Conservation (phyloP, 1,140 invertebrate genomes). For the Sinella curviseta region DNA sequence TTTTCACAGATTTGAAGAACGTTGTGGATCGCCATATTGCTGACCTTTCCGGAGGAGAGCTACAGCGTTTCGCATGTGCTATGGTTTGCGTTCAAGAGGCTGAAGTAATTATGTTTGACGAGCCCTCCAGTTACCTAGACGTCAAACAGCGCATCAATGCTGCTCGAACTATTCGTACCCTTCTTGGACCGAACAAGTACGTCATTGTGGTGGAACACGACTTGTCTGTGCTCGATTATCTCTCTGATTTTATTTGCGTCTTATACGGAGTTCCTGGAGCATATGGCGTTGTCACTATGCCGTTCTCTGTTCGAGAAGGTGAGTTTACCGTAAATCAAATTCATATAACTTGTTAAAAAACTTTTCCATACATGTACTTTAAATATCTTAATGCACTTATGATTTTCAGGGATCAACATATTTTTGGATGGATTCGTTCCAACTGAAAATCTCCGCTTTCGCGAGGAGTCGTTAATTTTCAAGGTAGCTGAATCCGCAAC, state of each 20-base stretch:
- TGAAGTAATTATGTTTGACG: slow-evolving; percentile 99
- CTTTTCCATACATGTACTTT: not conserved
- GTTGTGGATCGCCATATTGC: slow-evolving; percentile 86
- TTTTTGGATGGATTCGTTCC: slow-evolving; percentile 99
- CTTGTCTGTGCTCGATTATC: slow-evolving; percentile 96
- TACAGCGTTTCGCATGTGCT: slow-evolving; percentile 96
- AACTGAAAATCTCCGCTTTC: slow-evolving; percentile 97
- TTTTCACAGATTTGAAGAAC: slow-evolving; percentile 87
- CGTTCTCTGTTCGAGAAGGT: slow-evolving; percentile 98
- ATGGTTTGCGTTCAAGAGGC: slow-evolving; percentile 98
- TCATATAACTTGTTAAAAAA: slow-evolving; percentile 25
- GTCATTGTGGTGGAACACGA: slow-evolving; percentile 99
- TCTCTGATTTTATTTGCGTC: slow-evolving; percentile 99
- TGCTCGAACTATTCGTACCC: slow-evolving; percentile 88
- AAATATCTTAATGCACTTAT: not conserved
- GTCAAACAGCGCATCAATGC: slow-evolving; percentile 98
- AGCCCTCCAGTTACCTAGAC: slow-evolving; percentile 97
- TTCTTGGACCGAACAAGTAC: slow-evolving; percentile 87
- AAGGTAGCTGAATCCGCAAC: slow-evolving; percentile 97
- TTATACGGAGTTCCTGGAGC: slow-evolving; percentile 97
- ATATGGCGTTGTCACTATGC: slow-evolving; percentile 99
- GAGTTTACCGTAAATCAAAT: slow-evolving; percentile 41
- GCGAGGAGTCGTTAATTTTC: slow-evolving; percentile 93
- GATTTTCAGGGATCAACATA: slow-evolving; percentile 86
- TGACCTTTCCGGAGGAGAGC: slow-evolving; percentile 93